phyloP scores from a whole-genome alignment of 2,797 vertebrate species.

The Cyprinodon diabolis region DNA sequence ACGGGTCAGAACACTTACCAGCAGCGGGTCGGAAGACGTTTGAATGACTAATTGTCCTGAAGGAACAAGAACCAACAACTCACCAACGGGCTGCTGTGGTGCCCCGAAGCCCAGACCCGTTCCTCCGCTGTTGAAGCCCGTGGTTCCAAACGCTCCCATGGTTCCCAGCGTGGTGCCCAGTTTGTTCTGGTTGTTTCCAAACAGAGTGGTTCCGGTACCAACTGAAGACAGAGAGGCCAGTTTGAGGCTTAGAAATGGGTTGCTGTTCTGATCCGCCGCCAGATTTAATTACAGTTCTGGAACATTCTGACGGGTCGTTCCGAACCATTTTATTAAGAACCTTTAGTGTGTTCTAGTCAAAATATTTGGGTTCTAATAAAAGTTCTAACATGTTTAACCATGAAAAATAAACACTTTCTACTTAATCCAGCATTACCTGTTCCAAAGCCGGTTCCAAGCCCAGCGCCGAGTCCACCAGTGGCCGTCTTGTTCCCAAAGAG shows the following conservation, averaged over 20 bases:
- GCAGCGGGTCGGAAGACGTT: too few relatives aligned
- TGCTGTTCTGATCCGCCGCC: not conserved
- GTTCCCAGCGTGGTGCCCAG: slow-evolving; percentile 86
- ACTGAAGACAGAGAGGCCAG: slow-evolving; percentile 74
- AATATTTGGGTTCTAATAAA: too few relatives aligned
- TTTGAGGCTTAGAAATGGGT: too few relatives aligned
- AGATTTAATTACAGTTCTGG: too few relatives aligned
- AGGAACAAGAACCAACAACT: slow-evolving; percentile 50
- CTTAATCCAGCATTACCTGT: slow-evolving; percentile 78
- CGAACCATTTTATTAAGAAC: not conserved
- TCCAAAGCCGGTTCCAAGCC: slow-evolving; percentile 89
- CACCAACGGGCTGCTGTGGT: slow-evolving; percentile 92
- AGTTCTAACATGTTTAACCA: too few relatives aligned
- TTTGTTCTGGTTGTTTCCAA: slow-evolving; percentile 92
- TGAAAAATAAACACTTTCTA: too few relatives aligned
- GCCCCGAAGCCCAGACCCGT: slow-evolving; percentile 87
- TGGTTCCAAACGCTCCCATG: slow-evolving; percentile 85
- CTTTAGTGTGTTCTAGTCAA: not conserved
- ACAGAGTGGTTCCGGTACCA: slow-evolving; percentile 87
- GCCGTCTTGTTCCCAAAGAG: slow-evolving; percentile 92
- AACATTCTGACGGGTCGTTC: not conserved
- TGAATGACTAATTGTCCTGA: not conserved
- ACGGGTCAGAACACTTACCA: not conserved
- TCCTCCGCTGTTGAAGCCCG: slow-evolving; percentile 86
- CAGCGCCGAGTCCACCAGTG: slow-evolving; percentile 87